Percentiles rank a stretch among this genome's conserved stretches.
phyloP scores from a whole-genome alignment of 2,888 invertebrate species.

The Sminthurinus aureus region DNA sequence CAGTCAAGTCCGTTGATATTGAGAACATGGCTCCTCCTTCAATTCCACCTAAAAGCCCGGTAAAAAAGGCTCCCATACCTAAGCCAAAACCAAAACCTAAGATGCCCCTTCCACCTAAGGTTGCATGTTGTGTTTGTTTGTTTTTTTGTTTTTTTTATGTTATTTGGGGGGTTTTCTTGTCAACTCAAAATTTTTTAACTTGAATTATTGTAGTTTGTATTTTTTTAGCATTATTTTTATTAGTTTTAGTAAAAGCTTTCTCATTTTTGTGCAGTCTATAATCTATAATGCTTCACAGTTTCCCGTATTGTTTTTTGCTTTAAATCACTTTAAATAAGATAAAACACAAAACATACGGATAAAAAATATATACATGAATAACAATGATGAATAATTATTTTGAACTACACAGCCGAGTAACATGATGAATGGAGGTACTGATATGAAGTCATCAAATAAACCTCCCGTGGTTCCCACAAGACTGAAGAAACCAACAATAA shows the following conservation, averaged over 20 bases:
- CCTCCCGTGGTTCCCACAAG: conserved; percentile 32
- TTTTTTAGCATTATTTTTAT: no score
- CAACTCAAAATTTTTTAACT: no score
- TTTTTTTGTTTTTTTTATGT: no score
- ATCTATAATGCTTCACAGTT: no score
- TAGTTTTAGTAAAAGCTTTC: no score
- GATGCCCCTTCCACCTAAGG: conserved; percentile 43
- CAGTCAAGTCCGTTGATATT: conserved; percentile 57
- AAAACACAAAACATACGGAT: neutral
- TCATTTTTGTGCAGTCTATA: no score
- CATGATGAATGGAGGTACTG: conserved; percentile 10
- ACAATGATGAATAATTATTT: neutral
- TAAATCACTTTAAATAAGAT: no score
- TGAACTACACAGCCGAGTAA: neutral
- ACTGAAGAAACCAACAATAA: conserved; percentile 38
- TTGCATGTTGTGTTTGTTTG: neutral
- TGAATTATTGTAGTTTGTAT: conserved; percentile 11
- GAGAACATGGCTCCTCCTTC: conserved; percentile 42
- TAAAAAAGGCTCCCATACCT: conserved; percentile 14
- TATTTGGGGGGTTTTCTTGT: no score
- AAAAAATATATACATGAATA: neutral
- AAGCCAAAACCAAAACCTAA: conserved; percentile 27
- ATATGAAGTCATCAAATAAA: neutral
- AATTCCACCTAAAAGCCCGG: conserved; percentile 40
- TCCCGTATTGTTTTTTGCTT: conserved; percentile 19